A percentile compares a stretch with the other conserved stretches of the same genome.
Evolutionary conservation across 1,140 invertebrate species (phyloP).

Genomic region (Plutomurus gul): DNA sequence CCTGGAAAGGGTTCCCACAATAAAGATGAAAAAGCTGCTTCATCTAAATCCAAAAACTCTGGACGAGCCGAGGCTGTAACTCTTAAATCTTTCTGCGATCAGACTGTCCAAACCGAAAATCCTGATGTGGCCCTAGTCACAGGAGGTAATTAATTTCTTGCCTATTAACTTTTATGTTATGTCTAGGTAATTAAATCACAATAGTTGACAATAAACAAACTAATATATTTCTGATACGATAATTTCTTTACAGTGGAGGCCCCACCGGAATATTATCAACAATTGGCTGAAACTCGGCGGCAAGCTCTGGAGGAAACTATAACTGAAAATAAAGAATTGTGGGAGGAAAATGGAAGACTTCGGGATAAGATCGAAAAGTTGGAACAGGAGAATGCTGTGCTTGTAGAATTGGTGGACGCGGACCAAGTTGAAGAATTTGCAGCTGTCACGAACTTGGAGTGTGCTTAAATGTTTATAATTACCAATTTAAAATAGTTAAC

Average conservation of each 20-base stretch:
- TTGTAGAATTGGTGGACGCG: conserved; percentile 33
- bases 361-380: conserved; percentile 34
- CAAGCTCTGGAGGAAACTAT: conserved; percentile 20
- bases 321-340: background rate
- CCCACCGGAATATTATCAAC: conserved; percentile 32
- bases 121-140: conserved; percentile 30
- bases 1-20: background rate
- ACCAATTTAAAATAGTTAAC: too few relatives aligned
- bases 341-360: conserved; percentile 33
- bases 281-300: conserved; percentile 35
- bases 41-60: background rate
- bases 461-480: too few relatives aligned
- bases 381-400: conserved; percentile 17
- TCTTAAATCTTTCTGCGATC: background rate
- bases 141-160: conserved; percentile 20
- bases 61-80: background rate
- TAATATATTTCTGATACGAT: too few relatives aligned
- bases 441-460: too few relatives aligned
- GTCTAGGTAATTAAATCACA: too few relatives aligned
- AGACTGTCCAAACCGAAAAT: conserved; percentile 8
- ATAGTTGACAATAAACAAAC: too few relatives aligned
- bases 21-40: background rate
- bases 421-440: background rate
- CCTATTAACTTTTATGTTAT: too few relatives aligned
- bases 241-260: background rate